These are phyloP conservation scores for Caenorhabditis afra DNA, from an alignment of 2,888 invertebrate species.

Conservation along the genomic window DNA sequence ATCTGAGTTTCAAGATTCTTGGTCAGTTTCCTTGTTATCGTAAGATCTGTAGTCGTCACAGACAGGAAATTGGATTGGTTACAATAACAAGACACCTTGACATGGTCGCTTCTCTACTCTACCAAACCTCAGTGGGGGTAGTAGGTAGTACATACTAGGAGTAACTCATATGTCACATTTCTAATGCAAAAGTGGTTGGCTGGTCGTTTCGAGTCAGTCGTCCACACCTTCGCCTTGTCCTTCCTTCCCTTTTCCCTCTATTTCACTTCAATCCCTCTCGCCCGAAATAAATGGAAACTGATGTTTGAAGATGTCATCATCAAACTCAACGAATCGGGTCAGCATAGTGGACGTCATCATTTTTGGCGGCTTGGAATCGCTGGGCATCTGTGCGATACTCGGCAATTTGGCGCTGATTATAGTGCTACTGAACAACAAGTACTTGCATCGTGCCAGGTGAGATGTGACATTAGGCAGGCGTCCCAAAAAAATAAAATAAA, in stretches of 20 bases:
- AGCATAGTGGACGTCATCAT: slow-evolving; percentile 63
- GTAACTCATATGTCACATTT: slow-evolving; percentile 58
- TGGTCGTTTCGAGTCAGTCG: not conserved
- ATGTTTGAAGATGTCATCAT: slow-evolving; percentile 44
- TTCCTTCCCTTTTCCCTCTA: slow-evolving; percentile 3
- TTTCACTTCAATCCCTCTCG: not conserved
- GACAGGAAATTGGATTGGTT: too few relatives aligned
- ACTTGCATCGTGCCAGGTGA: slow-evolving; percentile 76
- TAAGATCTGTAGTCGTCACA: too few relatives aligned
- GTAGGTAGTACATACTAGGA: slow-evolving; percentile 19
- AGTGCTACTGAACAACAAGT: slow-evolving; percentile 76
- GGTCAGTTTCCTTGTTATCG: too few relatives aligned
- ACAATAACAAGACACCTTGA: too few relatives aligned
- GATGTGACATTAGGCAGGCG: too few relatives aligned
- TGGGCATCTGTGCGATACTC: slow-evolving; percentile 75
- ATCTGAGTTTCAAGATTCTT: too few relatives aligned
- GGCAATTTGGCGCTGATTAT: slow-evolving; percentile 76
- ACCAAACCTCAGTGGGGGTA: not conserved
- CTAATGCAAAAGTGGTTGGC: slow-evolving; percentile 42
- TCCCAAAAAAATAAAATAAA: too few relatives aligned
- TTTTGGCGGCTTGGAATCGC: slow-evolving; percentile 67
- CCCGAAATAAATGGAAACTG: slow-evolving; percentile 1
- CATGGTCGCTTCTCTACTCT: too few relatives aligned
- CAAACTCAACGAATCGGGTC: slow-evolving; percentile 62
- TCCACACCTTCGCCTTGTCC: slow-evolving; percentile 19